phyloP scores from a whole-genome alignment of 2,113 vertebrate species.

The Triplophysa rosa region DNA sequence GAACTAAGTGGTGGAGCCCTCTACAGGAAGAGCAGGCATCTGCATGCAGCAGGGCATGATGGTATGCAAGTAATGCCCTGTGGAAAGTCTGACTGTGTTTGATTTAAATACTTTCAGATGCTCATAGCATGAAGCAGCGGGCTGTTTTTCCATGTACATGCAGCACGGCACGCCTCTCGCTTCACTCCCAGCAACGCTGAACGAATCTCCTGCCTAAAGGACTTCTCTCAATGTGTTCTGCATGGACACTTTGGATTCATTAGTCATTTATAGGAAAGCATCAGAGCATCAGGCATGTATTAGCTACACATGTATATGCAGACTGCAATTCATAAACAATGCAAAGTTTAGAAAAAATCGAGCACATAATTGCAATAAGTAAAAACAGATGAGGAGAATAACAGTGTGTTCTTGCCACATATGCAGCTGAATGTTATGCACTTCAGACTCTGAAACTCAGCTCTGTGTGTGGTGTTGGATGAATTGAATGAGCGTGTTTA shows the following conservation, averaged over 20 bases:
- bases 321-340: constrained; percentile 46
- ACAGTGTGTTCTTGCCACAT: constrained; percentile 36
- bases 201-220: constrained; percentile 2
- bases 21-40: constrained; percentile 3
- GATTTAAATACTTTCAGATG: constrained; percentile 46
- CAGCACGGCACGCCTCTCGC: constrained; percentile 14
- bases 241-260: constrained; percentile 36
- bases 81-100: constrained; percentile 41
- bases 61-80: constrained; percentile 20
- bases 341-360: constrained; percentile 11
- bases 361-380: constrained; percentile 13
- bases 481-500: background rate
- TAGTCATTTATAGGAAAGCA: constrained; percentile 35
- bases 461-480: background rate
- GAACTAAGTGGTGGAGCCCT: background rate
- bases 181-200: constrained; percentile 13
- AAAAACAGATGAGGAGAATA: constrained; percentile 37
- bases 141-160: constrained; percentile 30
- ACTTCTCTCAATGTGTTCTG: constrained; percentile 13
- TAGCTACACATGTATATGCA: constrained; percentile 37
- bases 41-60: background rate
- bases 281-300: constrained; percentile 44
- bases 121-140: constrained; percentile 26
- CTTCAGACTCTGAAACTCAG: background rate
- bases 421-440: constrained; percentile 2